Conservation (phyloP, 1,140 invertebrate species). For the Lerema accius region DNA sequence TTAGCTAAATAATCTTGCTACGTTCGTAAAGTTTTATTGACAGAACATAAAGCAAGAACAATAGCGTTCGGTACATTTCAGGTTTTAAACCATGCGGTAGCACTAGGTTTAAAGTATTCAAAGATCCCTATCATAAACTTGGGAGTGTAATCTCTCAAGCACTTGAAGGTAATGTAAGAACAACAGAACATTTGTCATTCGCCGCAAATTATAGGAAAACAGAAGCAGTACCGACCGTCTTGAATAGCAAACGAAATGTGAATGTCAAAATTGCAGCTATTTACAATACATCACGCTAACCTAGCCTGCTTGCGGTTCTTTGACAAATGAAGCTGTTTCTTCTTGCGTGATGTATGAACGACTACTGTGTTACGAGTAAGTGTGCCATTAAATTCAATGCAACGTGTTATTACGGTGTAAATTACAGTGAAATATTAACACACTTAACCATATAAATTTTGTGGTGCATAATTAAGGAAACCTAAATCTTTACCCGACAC, state of each 20-base stretch:
- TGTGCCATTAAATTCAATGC: background rate
- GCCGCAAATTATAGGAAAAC: conserved; percentile 56
- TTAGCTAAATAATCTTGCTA: background rate
- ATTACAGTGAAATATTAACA: too few relatives aligned
- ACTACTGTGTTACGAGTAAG: conserved; percentile 48
- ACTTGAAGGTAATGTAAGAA: conserved; percentile 36
- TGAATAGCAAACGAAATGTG: conserved; percentile 61
- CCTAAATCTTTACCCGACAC: too few relatives aligned
- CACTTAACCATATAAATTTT: too few relatives aligned
- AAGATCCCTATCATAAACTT: conserved; percentile 22
- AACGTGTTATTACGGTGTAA: too few relatives aligned
- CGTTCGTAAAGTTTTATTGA: too few relatives aligned
- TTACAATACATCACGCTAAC: conserved; percentile 62
- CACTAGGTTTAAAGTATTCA: too few relatives aligned
- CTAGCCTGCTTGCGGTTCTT: conserved; percentile 65
- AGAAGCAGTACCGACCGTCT: conserved; percentile 43
- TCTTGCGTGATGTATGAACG: conserved; percentile 43
- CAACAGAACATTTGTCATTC: conserved; percentile 56
- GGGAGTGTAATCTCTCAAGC: conserved; percentile 32
- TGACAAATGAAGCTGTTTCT: conserved; percentile 72
- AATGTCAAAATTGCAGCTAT: conserved; percentile 71
- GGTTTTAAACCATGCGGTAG: too few relatives aligned
- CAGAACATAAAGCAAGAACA: too few relatives aligned
- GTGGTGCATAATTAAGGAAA: too few relatives aligned
- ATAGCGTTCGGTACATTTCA: too few relatives aligned